Conservation (phyloP, 2,888 invertebrate genomes). For the Cosmorhoe ocellata region DNA sequence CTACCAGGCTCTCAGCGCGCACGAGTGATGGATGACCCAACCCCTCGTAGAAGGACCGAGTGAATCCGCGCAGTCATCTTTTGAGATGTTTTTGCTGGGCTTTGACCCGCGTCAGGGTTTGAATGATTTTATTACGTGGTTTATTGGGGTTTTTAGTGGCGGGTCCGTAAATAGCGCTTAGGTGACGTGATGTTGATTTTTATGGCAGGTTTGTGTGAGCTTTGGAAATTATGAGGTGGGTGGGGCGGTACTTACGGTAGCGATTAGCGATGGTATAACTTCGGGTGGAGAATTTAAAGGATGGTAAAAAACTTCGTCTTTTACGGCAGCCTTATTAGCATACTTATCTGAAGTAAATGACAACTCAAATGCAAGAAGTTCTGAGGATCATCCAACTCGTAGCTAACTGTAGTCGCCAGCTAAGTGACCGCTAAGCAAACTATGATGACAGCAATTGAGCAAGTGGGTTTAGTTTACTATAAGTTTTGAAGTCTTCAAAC, state of each 20-base stretch:
- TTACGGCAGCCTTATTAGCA: background rate
- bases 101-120: slow-evolving; percentile 13
- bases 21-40: slow-evolving; percentile 34
- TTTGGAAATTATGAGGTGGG: slow-evolving; percentile 2
- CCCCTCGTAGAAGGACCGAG: slow-evolving; percentile 23
- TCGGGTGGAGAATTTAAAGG: background rate
- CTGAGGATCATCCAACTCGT: background rate
- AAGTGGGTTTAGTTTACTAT: no score
- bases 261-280: background rate
- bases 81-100: slow-evolving; percentile 31
- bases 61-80: slow-evolving; percentile 34
- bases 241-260: background rate
- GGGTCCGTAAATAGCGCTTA: slow-evolving; percentile 22
- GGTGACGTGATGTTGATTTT: slow-evolving; percentile 20
- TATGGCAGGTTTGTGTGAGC: slow-evolving; percentile 7
- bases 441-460: no score
- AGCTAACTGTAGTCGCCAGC: background rate
- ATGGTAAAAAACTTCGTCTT: background rate
- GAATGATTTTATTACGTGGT: slow-evolving; percentile 34
- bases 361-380: background rate
- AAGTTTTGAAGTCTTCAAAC: no score
- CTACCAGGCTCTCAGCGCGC: slow-evolving; percentile 40
- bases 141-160: slow-evolving; percentile 32
- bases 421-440: slow-evolving; percentile 1
- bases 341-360: no score